These are phyloP conservation scores for Caenorhabditis sp. DNA, from an alignment of 2,888 invertebrate species.

Conservation along the genomic window DNA sequence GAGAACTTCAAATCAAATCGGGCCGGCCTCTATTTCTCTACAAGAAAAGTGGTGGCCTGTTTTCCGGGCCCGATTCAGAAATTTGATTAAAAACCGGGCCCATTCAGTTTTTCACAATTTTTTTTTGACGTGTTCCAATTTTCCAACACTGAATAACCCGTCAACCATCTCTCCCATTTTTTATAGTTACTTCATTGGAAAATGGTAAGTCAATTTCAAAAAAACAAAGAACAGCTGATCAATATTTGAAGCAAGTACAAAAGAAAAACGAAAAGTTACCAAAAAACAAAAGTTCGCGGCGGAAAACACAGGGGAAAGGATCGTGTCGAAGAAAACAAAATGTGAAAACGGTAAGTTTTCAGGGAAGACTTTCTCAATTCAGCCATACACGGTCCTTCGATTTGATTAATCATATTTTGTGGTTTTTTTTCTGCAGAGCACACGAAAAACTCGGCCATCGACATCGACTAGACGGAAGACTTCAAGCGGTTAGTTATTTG, in stretches of 20 bases:
- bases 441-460: no score
- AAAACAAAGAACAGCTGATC: background rate
- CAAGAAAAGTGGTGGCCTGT: no score
- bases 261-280: background rate
- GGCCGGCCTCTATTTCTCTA: no score
- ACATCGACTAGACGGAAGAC: no score
- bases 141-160: background rate
- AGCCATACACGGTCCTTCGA: no score
- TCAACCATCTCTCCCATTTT: background rate
- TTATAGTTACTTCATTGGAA: background rate
- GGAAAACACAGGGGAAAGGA: background rate
- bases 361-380: no score
- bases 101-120: conserved; percentile 9
- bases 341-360: background rate
- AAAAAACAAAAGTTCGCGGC: background rate
- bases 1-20: no score
- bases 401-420: no score
- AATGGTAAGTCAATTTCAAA: background rate
- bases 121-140: background rate
- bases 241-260: background rate
- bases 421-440: no score
- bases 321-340: background rate
- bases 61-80: no score
- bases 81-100: no score
- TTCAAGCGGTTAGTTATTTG: no score